Base-by-base conservation (phyloP, 1,140 invertebrate genomes). In the Heliconius himera region DNA sequence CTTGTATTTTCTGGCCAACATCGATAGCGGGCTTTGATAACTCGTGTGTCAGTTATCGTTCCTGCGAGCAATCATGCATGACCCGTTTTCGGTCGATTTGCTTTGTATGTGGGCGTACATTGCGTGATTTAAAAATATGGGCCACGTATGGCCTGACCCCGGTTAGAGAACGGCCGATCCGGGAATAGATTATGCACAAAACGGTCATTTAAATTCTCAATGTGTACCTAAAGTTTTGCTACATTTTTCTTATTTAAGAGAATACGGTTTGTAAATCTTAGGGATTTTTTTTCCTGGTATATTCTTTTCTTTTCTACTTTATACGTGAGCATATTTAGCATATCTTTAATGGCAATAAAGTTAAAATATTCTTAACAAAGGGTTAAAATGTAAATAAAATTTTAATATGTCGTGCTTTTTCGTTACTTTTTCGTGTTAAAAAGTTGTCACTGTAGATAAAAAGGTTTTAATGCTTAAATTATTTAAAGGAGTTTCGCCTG, bases 51-150 rank as follows among this genome's bases (percentile, higher is more conserved):
- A 70, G 72, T 78, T 79, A 81, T 83, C 77, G 81, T 75, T 78
- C 33, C 70, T 77, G 79, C 80, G 79, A 74, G 77, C 83, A 80
- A 81, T 56, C 71, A 80, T 82, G 77, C 51, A 78, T 81, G 83
- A 78, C 81, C 81, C 79, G 78, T 78, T 74, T 78, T 66, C 51
- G 78, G 74, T 73, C 72, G 74, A 60, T 81, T 74, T 70, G 70
- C 77, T 41, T 56, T 74, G 73, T 77, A 81, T 79, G 79, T 83
- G 77, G 54, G 77, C 73, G 79, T 66, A 77, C 29, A 56, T n/a
- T 77, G 73, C 77, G 72, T 56, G n/a, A 18, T 70, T 74, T 79
- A 70, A 60, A 73, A 73, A 80, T 66, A 73, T 80, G 66, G 74
- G 74, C 54, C 74, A 56, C 54, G 77, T 70, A 22, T 60, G 74